Conservation (phyloP, 2,888 invertebrate species). For the Sipha maydis region DNA sequence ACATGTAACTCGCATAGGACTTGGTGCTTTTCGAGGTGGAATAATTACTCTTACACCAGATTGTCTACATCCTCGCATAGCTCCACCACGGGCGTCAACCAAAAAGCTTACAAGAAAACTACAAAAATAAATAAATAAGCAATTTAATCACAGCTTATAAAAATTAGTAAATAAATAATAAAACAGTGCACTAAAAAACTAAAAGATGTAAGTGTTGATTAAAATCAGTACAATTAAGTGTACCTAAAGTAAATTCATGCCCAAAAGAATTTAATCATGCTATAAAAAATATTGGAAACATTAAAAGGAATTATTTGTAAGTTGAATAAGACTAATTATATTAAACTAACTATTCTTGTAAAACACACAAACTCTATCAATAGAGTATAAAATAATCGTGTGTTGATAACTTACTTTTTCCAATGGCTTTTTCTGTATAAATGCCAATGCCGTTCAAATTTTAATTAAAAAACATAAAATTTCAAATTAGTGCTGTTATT, state of each 20-base stretch:
- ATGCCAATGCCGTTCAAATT: slow-evolving; percentile 51
- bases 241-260: slow-evolving; percentile 50
- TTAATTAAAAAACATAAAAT: slow-evolving; percentile 44
- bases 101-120: slow-evolving; percentile 99
- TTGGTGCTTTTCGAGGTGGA: slow-evolving; percentile 93
- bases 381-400: slow-evolving; percentile 9
- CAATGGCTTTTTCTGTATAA: slow-evolving; percentile 88
- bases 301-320: slow-evolving; percentile 10
- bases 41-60: slow-evolving; percentile 97
- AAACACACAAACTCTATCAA: slow-evolving; percentile 36
- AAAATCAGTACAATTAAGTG: slow-evolving; percentile 46
- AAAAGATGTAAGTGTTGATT: slow-evolving; percentile 49
- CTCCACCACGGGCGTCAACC: slow-evolving; percentile 98
- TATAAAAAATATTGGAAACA: neutral
- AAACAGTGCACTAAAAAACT: slow-evolving; percentile 44
- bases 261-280: slow-evolving; percentile 32
- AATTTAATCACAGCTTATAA: slow-evolving; percentile 12
- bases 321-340: slow-evolving; percentile 11
- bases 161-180: neutral
- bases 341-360: neutral
- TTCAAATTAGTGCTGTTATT: slow-evolving; percentile 49
- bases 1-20: slow-evolving; percentile 96
- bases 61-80: slow-evolving; percentile 98
- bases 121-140: slow-evolving; percentile 64
- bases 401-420: slow-evolving; percentile 86